A percentile compares a stretch with the other conserved stretches of the same genome.
Conservation (phyloP, 2,113 vertebrate species). For the Nicator chloris region DNA sequence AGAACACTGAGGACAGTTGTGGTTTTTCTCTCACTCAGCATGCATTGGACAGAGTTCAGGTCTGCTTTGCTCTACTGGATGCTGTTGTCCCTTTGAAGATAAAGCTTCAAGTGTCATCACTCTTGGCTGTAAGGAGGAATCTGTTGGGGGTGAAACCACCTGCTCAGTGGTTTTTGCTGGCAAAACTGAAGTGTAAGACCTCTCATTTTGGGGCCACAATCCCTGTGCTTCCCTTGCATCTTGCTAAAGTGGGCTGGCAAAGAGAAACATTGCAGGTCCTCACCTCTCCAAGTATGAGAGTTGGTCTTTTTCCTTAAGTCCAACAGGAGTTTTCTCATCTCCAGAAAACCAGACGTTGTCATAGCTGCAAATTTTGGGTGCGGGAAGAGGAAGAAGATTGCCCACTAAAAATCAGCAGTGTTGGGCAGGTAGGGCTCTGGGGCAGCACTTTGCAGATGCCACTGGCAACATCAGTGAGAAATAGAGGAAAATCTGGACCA, state of each 20-base stretch:
- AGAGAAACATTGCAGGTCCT: background rate
- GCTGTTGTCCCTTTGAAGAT: background rate
- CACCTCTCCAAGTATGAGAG: fast-evolving
- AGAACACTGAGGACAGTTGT: background rate
- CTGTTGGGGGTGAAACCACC: background rate
- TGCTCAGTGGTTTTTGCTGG: background rate
- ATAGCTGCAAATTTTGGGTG: background rate
- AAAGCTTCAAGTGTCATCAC: background rate
- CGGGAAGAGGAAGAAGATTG: background rate
- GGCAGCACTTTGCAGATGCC: background rate
- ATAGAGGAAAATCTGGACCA: background rate
- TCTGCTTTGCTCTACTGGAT: background rate
- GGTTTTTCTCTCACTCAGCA: background rate
- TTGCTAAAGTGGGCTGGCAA: background rate
- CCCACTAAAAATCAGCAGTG: background rate
- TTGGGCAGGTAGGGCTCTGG: background rate
- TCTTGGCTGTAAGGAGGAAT: background rate
- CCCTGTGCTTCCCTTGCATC: background rate
- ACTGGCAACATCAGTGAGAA: background rate
- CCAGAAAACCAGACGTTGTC: background rate
- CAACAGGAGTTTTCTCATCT: background rate
- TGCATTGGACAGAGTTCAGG: background rate
- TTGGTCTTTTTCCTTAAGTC: background rate
- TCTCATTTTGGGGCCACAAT: background rate
- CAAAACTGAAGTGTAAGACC: background rate